phyloP scores from a whole-genome alignment of 1,140 invertebrate genomes.

The Drosophila navojoa region DNA sequence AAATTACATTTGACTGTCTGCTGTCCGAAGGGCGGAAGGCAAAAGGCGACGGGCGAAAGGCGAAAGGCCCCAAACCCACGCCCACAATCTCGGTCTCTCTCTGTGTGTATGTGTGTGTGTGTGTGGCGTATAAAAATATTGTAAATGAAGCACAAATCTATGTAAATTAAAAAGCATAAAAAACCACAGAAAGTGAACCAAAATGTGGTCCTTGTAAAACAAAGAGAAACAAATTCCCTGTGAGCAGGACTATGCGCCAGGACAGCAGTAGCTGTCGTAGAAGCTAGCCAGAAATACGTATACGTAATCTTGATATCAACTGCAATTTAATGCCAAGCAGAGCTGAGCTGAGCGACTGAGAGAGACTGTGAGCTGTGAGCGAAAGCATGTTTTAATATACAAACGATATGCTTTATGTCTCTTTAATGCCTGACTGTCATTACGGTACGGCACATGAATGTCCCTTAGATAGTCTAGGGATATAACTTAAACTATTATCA shows the following conservation, averaged over 20 bases:
- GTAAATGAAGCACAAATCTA: slow-evolving; percentile 73
- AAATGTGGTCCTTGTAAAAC: slow-evolving; percentile 54
- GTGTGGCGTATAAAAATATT: slow-evolving; percentile 61
- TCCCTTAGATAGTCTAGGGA: no score
- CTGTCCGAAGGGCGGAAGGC: not conserved
- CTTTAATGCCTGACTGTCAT: no score
- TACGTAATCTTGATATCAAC: slow-evolving; percentile 2
- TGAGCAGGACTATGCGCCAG: not conserved
- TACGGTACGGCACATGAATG: no score
- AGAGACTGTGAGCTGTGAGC: not conserved
- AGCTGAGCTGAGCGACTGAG: not conserved
- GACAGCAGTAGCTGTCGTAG: not conserved
- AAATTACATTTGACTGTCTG: slow-evolving; percentile 67
- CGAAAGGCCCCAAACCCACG: no score
- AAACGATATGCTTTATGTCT: not conserved
- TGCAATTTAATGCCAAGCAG: not conserved
- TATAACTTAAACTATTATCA: not conserved
- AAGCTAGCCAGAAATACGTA: not conserved
- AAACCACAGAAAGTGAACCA: slow-evolving; percentile 55
- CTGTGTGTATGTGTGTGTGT: slow-evolving; percentile 4
- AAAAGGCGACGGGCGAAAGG: no score
- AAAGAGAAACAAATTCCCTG: slow-evolving; percentile 44
- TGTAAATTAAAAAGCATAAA: slow-evolving; percentile 72
- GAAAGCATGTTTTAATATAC: not conserved
- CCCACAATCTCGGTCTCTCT: not conserved